phyloP scores from a whole-genome alignment of 2,888 invertebrate species.

The Limnephilus lunatus region DNA sequence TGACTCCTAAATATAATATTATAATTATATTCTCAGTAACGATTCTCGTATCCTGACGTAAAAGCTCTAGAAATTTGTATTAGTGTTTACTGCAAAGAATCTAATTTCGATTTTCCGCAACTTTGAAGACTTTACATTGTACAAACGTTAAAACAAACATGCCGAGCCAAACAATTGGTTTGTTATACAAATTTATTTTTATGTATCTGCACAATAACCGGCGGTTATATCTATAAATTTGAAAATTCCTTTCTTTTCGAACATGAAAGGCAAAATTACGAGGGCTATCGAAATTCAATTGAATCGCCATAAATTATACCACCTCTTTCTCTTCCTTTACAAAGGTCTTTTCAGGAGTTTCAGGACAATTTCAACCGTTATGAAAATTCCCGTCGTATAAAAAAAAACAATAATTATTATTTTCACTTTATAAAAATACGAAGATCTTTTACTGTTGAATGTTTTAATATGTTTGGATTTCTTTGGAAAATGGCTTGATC shows the following conservation, averaged over 20 bases:
- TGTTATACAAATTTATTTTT: neutral
- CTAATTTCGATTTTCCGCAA: neutral
- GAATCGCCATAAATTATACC: neutral
- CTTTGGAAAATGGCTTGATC: neutral
- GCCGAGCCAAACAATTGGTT: neutral
- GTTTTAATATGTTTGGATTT: neutral
- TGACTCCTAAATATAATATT: neutral
- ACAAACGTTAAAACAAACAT: neutral
- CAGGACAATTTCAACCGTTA: neutral
- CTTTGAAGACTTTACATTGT: neutral
- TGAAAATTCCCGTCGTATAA: neutral
- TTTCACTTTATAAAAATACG: neutral
- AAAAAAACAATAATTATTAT: neutral
- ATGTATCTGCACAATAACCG: neutral
- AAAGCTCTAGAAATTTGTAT: neutral
- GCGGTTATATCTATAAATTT: neutral
- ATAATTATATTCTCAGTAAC: neutral
- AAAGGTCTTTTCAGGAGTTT: neutral
- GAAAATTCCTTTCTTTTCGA: neutral
- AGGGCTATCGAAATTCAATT: conserved; percentile 8
- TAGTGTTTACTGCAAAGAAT: neutral
- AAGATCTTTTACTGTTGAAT: neutral
- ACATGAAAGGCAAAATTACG: neutral
- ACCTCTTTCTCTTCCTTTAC: neutral
- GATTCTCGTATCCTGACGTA: neutral